Conservation (phyloP, 2,113 vertebrate genomes). For the Cairina moschata region DNA sequence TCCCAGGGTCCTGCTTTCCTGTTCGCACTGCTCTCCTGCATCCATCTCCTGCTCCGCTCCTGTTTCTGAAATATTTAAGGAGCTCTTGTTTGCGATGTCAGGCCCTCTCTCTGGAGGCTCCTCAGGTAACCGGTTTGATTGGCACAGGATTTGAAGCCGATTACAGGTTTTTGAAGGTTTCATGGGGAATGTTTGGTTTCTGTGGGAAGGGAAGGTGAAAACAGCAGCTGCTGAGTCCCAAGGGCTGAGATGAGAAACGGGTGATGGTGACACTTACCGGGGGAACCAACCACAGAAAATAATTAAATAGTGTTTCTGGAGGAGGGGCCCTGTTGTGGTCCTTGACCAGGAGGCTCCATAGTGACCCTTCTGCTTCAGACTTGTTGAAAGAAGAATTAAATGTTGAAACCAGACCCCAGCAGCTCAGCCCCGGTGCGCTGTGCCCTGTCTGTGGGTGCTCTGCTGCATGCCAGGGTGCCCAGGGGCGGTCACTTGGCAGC, state of each 20-base stretch:
- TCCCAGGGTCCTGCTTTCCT: neutral
- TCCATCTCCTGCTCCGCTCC: neutral
- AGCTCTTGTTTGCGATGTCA: neutral
- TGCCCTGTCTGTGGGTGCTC: neutral
- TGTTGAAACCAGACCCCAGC: rapidly evolving
- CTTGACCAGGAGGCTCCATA: neutral
- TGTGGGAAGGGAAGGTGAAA: neutral
- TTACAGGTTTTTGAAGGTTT: neutral
- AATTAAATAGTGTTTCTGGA: neutral
- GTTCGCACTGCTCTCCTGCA: neutral
- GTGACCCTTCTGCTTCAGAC: rapidly evolving
- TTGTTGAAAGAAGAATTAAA: neutral
- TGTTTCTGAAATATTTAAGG: rapidly evolving
- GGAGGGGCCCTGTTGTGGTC: rapidly evolving
- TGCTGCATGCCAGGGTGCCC: rapidly evolving
- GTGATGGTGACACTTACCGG: neutral
- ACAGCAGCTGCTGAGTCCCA: rapidly evolving
- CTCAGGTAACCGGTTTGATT: rapidly evolving
- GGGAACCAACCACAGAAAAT: neutral
- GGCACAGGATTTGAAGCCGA: neutral
- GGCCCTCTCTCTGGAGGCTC: neutral
- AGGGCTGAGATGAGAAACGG: neutral
- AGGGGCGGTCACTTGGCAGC: rapidly evolving
- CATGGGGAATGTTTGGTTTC: neutral
- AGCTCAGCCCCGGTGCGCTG: neutral